Evolutionary conservation across 2,888 invertebrate genomes (phyloP).

Genomic region (Orchesella flavescens): DNA sequence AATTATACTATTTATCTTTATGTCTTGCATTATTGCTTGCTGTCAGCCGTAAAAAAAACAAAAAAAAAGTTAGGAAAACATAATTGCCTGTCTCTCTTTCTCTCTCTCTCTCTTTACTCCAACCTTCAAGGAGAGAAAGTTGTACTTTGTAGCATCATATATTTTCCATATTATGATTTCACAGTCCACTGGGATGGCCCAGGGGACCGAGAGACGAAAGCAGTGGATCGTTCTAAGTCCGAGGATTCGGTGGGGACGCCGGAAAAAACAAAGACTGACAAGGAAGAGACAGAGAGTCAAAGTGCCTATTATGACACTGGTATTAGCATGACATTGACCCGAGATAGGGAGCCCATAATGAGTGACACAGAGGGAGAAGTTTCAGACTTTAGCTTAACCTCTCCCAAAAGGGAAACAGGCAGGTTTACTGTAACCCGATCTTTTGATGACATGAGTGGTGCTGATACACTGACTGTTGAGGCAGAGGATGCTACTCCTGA

Average conservation of each 20-base stretch:
- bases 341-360: conserved; percentile 68
- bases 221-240: conserved; percentile 70
- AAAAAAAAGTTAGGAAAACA: conserved; percentile 13
- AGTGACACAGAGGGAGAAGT: conserved; percentile 71
- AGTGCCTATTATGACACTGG: conserved; percentile 71
- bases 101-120: conserved; percentile 43
- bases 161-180: conserved; percentile 65
- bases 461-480: conserved; percentile 65
- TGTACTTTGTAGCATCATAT: conserved; percentile 56
- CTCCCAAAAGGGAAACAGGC: conserved; percentile 68
- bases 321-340: conserved; percentile 68
- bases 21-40: conserved; percentile 61
- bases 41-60: conserved; percentile 39
- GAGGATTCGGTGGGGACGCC: conserved; percentile 70
- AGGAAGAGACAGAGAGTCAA: conserved; percentile 71
- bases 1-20: conserved; percentile 33
- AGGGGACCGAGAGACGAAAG: conserved; percentile 69
- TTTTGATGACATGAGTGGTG: conserved; percentile 67
- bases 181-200: conserved; percentile 72
- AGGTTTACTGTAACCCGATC: conserved; percentile 63
- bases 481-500: conserved; percentile 60
- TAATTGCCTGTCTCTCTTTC: conserved; percentile 18
- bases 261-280: conserved; percentile 69
- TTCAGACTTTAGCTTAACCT: conserved; percentile 70
- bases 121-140: conserved; percentile 38